Evolutionary conservation across 2,113 vertebrate species (phyloP).

Genomic region (Taxidea taxus): DNA sequence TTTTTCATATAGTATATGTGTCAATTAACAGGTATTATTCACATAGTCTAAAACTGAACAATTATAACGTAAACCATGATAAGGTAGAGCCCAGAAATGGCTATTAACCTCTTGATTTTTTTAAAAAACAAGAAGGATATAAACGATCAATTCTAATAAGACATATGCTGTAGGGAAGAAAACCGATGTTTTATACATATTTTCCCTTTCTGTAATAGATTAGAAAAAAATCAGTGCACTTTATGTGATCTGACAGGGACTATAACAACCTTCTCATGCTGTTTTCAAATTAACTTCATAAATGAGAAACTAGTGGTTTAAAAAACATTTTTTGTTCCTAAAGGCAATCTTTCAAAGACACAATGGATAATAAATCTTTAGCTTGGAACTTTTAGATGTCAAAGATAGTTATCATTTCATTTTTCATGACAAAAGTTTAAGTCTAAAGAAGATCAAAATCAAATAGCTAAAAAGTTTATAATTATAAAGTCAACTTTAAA

Average conservation of each 20-base stretch:
- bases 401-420: slow-evolving; percentile 14
- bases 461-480: slow-evolving; percentile 21
- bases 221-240: neutral
- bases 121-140: neutral
- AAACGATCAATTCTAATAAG: neutral
- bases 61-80: neutral
- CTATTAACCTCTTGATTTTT: slow-evolving; percentile 3
- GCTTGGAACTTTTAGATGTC: neutral
- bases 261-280: neutral
- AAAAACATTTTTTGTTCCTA: slow-evolving; percentile 11
- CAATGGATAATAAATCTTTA: slow-evolving; percentile 22
- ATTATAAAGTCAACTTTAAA: neutral
- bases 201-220: neutral
- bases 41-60: neutral
- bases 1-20: neutral
- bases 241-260: neutral
- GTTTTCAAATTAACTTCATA: slow-evolving; percentile 38
- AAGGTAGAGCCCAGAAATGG: neutral
- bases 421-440: slow-evolving; percentile 11
- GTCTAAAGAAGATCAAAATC: slow-evolving; percentile 28
- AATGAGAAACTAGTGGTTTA: neutral
- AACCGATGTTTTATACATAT: neutral
- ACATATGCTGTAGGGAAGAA: neutral
- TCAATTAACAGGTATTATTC: neutral
- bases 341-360: neutral